phyloP scores from a whole-genome alignment of 2,113 vertebrate genomes.

The Melanocharis versteri region DNA sequence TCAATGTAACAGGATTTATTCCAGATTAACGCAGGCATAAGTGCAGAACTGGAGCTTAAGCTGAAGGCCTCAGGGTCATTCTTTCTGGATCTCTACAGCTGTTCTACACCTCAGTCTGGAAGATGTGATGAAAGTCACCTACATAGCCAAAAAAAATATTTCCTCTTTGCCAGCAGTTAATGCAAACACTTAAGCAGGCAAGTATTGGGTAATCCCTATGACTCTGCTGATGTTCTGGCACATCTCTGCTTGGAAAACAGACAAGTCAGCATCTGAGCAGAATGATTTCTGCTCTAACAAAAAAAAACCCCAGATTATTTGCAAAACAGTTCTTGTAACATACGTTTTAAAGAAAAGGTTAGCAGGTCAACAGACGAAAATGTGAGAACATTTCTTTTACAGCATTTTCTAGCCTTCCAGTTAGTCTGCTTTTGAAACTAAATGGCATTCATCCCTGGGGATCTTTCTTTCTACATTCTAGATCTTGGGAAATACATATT shows the following conservation, averaged over 20 bases:
- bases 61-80: not conserved
- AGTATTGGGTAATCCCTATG: not conserved
- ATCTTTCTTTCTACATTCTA: not conserved
- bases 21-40: not conserved
- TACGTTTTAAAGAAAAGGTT: not conserved
- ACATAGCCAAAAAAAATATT: not conserved
- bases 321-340: not conserved
- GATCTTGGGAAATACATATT: not conserved
- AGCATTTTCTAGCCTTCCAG: not conserved
- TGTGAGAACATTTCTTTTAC: not conserved
- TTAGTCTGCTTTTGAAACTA: not conserved
- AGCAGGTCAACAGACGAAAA: not conserved
- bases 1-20: not conserved
- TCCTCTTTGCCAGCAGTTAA: not conserved
- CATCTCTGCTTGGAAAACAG: constrained; percentile 4
- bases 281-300: not conserved
- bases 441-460: not conserved
- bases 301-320: not conserved
- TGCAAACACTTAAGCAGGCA: not conserved
- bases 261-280: not conserved
- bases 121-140: not conserved
- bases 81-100: not conserved
- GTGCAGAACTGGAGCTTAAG: not conserved
- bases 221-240: not conserved
- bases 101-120: not conserved